Evolutionary conservation across 2,888 invertebrate genomes (phyloP), one percentile per base, ranked within the genome.

Genomic region (Caenorhabditis auriculariae): DNA sequence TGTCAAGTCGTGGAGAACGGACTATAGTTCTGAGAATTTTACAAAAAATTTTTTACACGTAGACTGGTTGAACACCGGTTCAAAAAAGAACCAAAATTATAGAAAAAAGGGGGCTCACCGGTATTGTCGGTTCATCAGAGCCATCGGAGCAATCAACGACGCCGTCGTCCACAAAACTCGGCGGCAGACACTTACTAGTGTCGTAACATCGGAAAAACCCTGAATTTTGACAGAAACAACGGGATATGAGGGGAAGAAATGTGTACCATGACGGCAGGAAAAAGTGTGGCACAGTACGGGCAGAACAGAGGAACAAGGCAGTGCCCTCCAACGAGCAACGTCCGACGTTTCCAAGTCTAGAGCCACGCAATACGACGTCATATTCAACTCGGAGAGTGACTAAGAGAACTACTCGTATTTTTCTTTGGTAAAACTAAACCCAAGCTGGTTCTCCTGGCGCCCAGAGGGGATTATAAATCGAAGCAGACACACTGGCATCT

Each of bases 241-340:
- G 29, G 23, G 5, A 4, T n/a, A 17, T 3, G 15, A 2, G 23
- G 15, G 15, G 15, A 38, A 3, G n/a, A 28, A n/a, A 15, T 9
- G n/a, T 21, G 9, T 44, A 71, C 73, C 55, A 17, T 60, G 52
- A 15, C 58, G 59, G 55, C 77, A 77, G n/a, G 69, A 65, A 43
- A 75, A 74, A 24, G 76, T 76, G 32, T 77, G 60, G 46, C 77
- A 77, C 35, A 77, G 57, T 15, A 69, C 50, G 6, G 72, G 64
- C 9, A 66, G 56, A 28, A 51, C 49, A 1, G 35, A 23, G 4
- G 45, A 29, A 45, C 75, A 75, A 21, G 68, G 51, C 4, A 54
- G 39, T 7, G 72, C 43, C n/a, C 61, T 39, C 77, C 77, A 77
- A 15, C 77, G 76, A 47, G 59, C 55, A 23, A 9, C n/a, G 2